Base-by-base conservation (phyloP, 2,797 vertebrate species). In the Taenioides sp. region DNA sequence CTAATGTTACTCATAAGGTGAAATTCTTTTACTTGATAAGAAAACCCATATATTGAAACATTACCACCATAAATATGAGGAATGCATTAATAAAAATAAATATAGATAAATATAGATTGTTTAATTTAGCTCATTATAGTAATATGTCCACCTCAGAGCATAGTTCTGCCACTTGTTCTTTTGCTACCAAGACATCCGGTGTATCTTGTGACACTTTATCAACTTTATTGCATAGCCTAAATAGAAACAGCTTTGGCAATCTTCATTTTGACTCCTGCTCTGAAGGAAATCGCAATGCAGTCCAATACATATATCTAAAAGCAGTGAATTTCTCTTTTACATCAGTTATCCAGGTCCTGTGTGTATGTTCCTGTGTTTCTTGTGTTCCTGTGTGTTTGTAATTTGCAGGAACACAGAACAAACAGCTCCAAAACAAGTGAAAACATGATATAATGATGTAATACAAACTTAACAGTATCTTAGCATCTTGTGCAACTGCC, bases 161-260 rank as follows among this genome's bases (percentile, higher is more conserved):
- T 69, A 70, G 52, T 52, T 78, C 71, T 65, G 67, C 64, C 63
- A 79, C 84, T 86, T 25, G 27, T 86, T 84, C 80, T 80, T 65
- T 73, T 49, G 1, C 1, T n/a, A n/a, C 7, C 20, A n/a, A 7
- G 50, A 7, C 20, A 54, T 22, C 52, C 2, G 20, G 0, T 1
- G 10, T 55, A 7, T 12, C 11, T 55, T n/a, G 1, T 7, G 28
- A 31, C 27, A 55, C 23, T 54, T 28, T 28, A 71, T 60, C 59
- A 62, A 14, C 59, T n/a, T 14, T 57, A 25, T 25, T 23, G 22
- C 34, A 34, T 34, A 34, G 34, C 40, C 11, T 18, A 47, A 47
- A 73, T 4, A 68, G 71, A 61, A 76, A 72, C 22, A 37, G 1
- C 17, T 14, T 20, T 17, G 72, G 63, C 54, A 1, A 34, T 72